Evolutionary conservation across 2,797 vertebrate genomes (phyloP), one percentile per base, ranked within the genome.

Genomic region (Peromyscus eremicus): DNA sequence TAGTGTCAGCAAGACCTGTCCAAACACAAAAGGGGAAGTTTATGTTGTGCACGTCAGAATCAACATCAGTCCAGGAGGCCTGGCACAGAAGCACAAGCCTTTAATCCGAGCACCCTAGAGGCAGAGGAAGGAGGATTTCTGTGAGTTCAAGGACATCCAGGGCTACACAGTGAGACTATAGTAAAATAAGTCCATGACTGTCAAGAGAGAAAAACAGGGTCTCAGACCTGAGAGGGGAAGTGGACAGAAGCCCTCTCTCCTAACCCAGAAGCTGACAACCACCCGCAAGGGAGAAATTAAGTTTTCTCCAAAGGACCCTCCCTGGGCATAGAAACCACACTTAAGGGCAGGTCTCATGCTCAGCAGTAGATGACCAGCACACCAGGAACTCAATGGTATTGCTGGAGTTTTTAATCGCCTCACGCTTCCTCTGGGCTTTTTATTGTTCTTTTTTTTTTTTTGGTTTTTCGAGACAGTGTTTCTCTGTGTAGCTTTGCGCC

Each of bases 1-100:
- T 96, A 52, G 9, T 79, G 14, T 79, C 62, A 93, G 68, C 62
- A 71, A 97, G 93, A 89, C 97, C 97, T 98, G 79, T 14, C 71
- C 82, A 92, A 92, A 55, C 3, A 68, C 76, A 81, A 66, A 73
- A 40, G 25, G 8, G 27, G 52, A 62, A 60, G 40, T n/a, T 84
- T 29, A 93, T 68, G 6, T 2, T 91, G 52, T 77, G 32, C 4
- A 27, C 49, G 13, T 81, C 77, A 66, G 7, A 93, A 96, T 83
- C 76, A 90, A 92, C 81, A 88, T 55, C 34, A 82, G 7, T 40
- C 29, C 46, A 79, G 75, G 43, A 75, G 37, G 71, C 37, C 37
- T 25, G n/a, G 37, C 21, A 27, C 21, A 40, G 37, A 43, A 40
- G 71, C n/a, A 21, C 71, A 40, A 14, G 71, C 19, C n/a, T 23